These are phyloP conservation scores for Tenthredo notha DNA, from an alignment of 2,888 invertebrate species.

Conservation along the genomic window DNA sequence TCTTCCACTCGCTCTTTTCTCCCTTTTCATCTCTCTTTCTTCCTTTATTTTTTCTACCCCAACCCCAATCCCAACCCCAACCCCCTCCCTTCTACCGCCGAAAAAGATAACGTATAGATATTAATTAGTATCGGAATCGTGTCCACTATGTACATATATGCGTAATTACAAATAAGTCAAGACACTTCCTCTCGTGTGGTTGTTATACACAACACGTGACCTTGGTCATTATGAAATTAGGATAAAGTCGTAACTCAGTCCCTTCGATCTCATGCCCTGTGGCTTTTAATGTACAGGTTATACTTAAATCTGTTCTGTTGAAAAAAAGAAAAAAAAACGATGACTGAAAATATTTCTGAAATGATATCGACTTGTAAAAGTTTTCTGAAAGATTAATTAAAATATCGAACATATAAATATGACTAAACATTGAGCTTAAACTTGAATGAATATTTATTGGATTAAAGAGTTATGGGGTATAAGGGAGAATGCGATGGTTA, in stretches of 20 bases:
- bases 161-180: background rate
- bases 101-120: conserved; percentile 47
- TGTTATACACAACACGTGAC: conserved; percentile 17
- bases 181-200: background rate
- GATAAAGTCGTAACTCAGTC: conserved; percentile 47
- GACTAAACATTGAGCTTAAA: background rate
- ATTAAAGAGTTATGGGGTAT: background rate
- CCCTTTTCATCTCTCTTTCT: conserved; percentile 51
- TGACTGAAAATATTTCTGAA: background rate
- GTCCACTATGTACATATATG: background rate
- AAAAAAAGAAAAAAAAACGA: background rate
- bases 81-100: conserved; percentile 22
- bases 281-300: background rate
- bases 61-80: background rate
- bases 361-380: background rate
- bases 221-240: conserved; percentile 44
- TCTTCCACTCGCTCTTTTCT: conserved; percentile 48
- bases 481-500: background rate
- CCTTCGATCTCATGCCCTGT: background rate
- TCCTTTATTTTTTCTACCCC: conserved; percentile 30
- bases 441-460: background rate
- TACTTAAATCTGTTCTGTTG: background rate
- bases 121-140: conserved; percentile 55
- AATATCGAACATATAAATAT: background rate
- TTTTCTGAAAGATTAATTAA: background rate